A percentile compares a stretch with the other conserved stretches of the same genome.
Conservation (phyloP, 2,113 vertebrate genomes). For the Channa argus region DNA sequence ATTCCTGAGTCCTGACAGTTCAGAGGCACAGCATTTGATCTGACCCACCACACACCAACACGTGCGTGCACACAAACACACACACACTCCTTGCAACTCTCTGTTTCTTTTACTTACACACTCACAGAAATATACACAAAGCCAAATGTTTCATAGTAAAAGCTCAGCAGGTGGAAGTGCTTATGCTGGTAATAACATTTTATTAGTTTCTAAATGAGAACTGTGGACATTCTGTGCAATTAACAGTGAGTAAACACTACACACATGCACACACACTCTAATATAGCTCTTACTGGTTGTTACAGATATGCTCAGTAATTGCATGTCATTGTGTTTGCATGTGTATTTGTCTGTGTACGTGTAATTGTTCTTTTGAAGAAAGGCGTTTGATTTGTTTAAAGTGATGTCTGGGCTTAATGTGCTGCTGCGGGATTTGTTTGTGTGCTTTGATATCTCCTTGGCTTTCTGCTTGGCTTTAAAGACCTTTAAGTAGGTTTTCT, state of each 20-base stretch:
- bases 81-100: background rate
- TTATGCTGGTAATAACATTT: conserved; percentile 75
- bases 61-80: background rate
- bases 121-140: conserved; percentile 23
- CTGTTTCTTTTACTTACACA: conserved; percentile 10
- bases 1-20: conserved; percentile 56
- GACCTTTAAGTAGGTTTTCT: conserved; percentile 67
- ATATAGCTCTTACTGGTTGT: conserved; percentile 15
- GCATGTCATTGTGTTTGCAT: conserved; percentile 57
- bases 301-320: conserved; percentile 48
- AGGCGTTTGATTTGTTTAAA: conserved; percentile 79
- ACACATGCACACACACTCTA: conserved; percentile 16
- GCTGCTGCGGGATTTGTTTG: conserved; percentile 81
- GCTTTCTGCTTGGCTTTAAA: conserved; percentile 74
- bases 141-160: conserved; percentile 43
- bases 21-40: conserved; percentile 44
- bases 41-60: conserved; percentile 34
- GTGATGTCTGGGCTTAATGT: conserved; percentile 79
- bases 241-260: conserved; percentile 59
- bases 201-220: conserved; percentile 74
- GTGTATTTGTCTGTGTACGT: conserved; percentile 58
- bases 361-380: conserved; percentile 75
- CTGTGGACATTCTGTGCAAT: conserved; percentile 64
- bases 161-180: conserved; percentile 74
- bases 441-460: conserved; percentile 76